Conservation (phyloP, 2,797 vertebrate genomes). For the Malacoctenus gilli region DNA sequence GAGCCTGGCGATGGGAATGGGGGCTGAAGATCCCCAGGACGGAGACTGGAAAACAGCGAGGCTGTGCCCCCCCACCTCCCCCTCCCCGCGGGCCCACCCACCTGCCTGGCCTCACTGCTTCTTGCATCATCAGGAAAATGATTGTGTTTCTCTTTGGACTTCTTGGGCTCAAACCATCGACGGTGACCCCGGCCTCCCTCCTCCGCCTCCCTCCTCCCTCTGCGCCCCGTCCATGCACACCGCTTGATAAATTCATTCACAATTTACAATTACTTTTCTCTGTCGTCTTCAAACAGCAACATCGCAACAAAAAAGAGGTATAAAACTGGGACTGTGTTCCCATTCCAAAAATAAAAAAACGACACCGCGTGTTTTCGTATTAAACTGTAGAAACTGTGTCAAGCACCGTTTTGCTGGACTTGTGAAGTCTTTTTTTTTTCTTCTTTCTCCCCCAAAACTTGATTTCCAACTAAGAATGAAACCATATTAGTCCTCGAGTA, state of each 20-base stretch:
- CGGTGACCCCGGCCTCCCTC: slow-evolving; percentile 21
- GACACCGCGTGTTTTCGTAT: slow-evolving; percentile 39
- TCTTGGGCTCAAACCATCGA: slow-evolving; percentile 12
- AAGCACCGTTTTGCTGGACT: slow-evolving; percentile 45
- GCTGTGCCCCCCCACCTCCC: too few relatives aligned
- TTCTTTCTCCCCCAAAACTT: too few relatives aligned
- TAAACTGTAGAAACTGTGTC: slow-evolving; percentile 60
- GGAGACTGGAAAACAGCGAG: slow-evolving; percentile 18
- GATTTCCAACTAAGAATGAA: slow-evolving; percentile 77
- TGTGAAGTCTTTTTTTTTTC: slow-evolving; percentile 55
- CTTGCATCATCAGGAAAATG: slow-evolving; percentile 55
- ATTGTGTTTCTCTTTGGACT: slow-evolving; percentile 56
- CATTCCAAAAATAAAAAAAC: slow-evolving; percentile 60
- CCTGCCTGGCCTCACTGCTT: slow-evolving; percentile 30
- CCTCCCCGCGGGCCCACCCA: too few relatives aligned
- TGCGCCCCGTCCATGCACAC: slow-evolving; percentile 64
- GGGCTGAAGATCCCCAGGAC: slow-evolving; percentile 18
- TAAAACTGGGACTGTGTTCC: slow-evolving; percentile 68
- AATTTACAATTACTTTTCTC: slow-evolving; percentile 77
- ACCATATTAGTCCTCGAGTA: slow-evolving; percentile 77
- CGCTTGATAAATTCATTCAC: slow-evolving; percentile 78
- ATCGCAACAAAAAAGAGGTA: slow-evolving; percentile 75
- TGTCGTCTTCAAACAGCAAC: slow-evolving; percentile 63
- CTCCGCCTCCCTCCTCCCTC: neutral
- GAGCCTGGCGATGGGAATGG: slow-evolving; percentile 26